Evolutionary conservation across 2,888 invertebrate genomes (phyloP).

Genomic region (Onthophagus sagittarius): DNA sequence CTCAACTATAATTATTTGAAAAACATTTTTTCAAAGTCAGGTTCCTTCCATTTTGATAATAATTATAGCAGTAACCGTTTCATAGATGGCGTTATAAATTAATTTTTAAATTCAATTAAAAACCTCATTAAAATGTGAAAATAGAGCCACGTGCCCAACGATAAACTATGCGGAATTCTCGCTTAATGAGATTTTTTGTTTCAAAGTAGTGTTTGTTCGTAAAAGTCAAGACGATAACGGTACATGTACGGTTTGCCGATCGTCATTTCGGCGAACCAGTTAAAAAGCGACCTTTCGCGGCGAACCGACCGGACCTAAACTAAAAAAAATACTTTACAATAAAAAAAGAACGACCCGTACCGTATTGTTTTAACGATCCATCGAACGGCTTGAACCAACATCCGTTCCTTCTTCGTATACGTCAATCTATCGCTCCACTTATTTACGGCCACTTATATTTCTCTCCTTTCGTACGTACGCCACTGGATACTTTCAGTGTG

Average conservation of each 20-base stretch:
- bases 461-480: background rate
- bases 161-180: background rate
- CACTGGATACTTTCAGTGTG: background rate
- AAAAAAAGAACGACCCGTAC: constrained; percentile 1
- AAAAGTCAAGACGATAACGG: constrained; percentile 5
- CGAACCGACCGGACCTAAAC: background rate
- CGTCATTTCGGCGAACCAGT: constrained; percentile 5
- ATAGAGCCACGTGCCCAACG: background rate
- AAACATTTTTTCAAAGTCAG: background rate
- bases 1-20: too few relatives aligned
- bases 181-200: background rate
- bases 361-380: constrained; percentile 13
- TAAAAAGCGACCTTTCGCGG: constrained; percentile 6
- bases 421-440: constrained; percentile 11
- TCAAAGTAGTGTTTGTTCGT: background rate
- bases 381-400: background rate
- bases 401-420: background rate
- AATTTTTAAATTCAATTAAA: background rate
- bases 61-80: background rate
- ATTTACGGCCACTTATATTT: background rate
- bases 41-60: background rate
- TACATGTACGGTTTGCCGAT: background rate
- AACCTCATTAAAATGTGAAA: background rate
- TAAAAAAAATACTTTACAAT: background rate
- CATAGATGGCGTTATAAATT: background rate